A percentile compares a stretch with the other conserved stretches of the same genome.
These are phyloP conservation scores for Ptilonorhynchus violaceus DNA, from an alignment of 2,113 vertebrate genomes.

Conservation along the genomic window DNA sequence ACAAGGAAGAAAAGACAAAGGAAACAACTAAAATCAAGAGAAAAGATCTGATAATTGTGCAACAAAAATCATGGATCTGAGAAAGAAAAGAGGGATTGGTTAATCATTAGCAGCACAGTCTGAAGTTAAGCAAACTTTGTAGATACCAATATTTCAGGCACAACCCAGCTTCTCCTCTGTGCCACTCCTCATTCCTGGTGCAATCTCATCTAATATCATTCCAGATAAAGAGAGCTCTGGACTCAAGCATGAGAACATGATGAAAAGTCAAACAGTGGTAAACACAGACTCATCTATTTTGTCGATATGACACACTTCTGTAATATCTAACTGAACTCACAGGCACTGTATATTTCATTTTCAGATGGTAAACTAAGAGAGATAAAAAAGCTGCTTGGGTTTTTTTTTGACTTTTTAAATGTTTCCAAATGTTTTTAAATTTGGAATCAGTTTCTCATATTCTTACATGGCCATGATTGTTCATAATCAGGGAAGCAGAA, in stretches of 20 bases:
- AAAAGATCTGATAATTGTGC: neutral
- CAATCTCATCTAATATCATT: neutral
- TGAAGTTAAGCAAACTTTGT: neutral
- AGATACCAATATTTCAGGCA: neutral
- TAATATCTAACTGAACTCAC: neutral
- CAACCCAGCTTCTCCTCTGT: neutral
- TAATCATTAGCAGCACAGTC: neutral
- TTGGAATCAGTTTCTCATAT: neutral
- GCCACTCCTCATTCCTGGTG: conserved; percentile 21
- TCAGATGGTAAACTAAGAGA: neutral
- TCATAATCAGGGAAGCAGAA: neutral
- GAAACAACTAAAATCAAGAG: neutral
- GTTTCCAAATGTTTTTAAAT: neutral
- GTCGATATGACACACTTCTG: neutral
- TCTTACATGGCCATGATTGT: neutral
- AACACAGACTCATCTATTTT: neutral
- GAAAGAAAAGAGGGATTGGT: neutral
- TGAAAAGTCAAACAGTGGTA: neutral
- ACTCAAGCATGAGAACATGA: neutral
- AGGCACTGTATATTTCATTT: neutral
- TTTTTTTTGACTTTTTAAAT: fast-evolving
- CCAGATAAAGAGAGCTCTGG: neutral
- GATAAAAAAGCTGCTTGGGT: neutral
- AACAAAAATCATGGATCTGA: neutral
- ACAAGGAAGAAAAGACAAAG: neutral